Percentiles rank a stretch among this genome's conserved stretches.
Conservation (phyloP, 2,797 vertebrate species). For the Melanotaenia nigrans region DNA sequence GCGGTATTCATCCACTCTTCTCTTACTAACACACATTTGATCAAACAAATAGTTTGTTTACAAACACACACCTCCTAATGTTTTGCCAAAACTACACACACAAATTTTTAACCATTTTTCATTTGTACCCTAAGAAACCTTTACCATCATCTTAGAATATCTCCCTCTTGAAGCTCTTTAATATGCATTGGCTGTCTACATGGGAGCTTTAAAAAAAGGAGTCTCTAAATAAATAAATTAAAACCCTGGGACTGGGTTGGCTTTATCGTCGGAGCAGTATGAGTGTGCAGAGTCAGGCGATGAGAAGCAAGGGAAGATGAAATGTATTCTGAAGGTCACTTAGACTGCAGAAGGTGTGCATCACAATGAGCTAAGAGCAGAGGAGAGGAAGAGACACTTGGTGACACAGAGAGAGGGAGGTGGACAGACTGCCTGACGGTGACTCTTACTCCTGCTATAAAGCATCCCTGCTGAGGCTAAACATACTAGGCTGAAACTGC, state of each 20-base stretch:
- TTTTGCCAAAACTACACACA: slow-evolving; percentile 13
- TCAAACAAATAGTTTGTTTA: slow-evolving; percentile 21
- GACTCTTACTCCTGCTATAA: slow-evolving; percentile 39
- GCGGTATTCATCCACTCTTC: slow-evolving; percentile 78
- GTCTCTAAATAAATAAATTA: slow-evolving; percentile 48
- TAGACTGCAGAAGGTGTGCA: slow-evolving; percentile 72
- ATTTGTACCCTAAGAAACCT: slow-evolving; percentile 8
- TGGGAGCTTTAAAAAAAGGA: slow-evolving; percentile 19
- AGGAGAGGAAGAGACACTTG: slow-evolving; percentile 41
- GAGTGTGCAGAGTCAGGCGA: slow-evolving; percentile 24
- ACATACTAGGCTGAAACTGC: slow-evolving; percentile 25
- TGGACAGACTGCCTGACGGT: slow-evolving; percentile 16
- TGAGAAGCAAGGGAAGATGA: slow-evolving; percentile 53
- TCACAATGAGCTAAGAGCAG: slow-evolving; percentile 61
- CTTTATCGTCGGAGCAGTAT: slow-evolving; percentile 33
- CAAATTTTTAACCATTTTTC: background rate
- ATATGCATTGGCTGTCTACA: slow-evolving; percentile 23
- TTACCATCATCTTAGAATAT: background rate
- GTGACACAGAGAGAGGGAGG: slow-evolving; percentile 13
- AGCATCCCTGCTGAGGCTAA: slow-evolving; percentile 11
- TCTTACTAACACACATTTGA: slow-evolving; percentile 18
- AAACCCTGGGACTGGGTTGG: slow-evolving; percentile 11
- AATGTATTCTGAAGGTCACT: slow-evolving; percentile 81
- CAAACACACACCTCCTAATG: background rate
- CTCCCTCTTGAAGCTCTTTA: slow-evolving; percentile 32